phyloP scores from a whole-genome alignment of 2,888 invertebrate species.

The Peribatodes rhomboidaria region DNA sequence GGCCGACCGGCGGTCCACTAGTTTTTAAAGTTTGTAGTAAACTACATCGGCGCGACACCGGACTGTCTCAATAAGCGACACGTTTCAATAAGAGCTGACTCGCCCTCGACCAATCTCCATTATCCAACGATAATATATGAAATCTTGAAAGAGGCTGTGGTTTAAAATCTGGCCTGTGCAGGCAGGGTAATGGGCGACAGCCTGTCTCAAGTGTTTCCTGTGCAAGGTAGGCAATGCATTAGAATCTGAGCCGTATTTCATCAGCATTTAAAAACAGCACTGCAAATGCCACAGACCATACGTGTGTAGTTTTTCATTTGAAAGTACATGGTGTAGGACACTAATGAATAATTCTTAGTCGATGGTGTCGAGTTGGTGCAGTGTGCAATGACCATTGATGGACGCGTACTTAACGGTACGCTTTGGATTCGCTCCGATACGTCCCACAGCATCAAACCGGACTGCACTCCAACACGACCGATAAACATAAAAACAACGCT shows the following conservation, averaged over 20 bases:
- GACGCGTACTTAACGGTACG: conserved; percentile 71
- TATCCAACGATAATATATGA: too few relatives aligned
- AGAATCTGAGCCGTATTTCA: too few relatives aligned
- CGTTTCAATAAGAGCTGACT: background rate
- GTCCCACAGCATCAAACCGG: conserved; percentile 57
- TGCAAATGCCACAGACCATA: background rate
- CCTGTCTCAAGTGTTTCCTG: too few relatives aligned
- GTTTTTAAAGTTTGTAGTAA: conserved; percentile 21
- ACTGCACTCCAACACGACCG: conserved; percentile 49
- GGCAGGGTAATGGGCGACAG: too few relatives aligned
- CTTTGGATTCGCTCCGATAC: conserved; percentile 54
- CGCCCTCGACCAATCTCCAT: too few relatives aligned
- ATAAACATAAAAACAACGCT: conserved; percentile 55
- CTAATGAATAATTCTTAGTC: conserved; percentile 1
- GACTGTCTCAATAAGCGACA: background rate
- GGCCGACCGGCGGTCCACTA: conserved; percentile 53
- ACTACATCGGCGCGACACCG: background rate
- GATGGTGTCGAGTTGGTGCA: background rate
- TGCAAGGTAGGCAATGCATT: too few relatives aligned
- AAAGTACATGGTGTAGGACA: background rate
- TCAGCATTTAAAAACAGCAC: too few relatives aligned
- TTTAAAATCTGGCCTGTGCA: too few relatives aligned
- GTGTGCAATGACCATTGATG: conserved; percentile 55
- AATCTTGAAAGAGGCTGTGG: too few relatives aligned
- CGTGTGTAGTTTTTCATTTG: background rate